A percentile compares a stretch with the other conserved stretches of the same genome.
Conservation (phyloP, 2,113 vertebrate species). For the Campylomormyrus numenius region DNA sequence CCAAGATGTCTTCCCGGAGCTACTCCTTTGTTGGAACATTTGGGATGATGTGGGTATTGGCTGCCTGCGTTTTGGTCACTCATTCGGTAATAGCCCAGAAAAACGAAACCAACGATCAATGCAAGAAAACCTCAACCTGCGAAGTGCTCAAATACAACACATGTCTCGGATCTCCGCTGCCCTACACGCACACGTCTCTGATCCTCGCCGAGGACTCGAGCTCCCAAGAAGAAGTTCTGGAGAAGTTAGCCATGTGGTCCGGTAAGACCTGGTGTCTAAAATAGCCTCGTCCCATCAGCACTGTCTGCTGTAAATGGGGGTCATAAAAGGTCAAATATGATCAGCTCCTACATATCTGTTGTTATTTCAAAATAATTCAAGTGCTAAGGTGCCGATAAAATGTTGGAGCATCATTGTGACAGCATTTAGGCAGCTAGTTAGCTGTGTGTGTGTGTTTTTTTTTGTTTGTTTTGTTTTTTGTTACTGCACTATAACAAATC, state of each 20-base stretch:
- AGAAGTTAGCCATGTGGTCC: constrained; percentile 86
- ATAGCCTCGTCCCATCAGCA: neutral
- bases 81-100: constrained; percentile 40
- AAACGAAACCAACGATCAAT: constrained; percentile 66
- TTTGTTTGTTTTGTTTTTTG: neutral
- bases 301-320: neutral
- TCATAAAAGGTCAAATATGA: neutral
- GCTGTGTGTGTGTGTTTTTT: neutral
- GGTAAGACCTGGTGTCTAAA: constrained; percentile 57
- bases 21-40: constrained; percentile 57
- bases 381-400: neutral
- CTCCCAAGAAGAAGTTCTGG: constrained; percentile 78
- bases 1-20: constrained; percentile 67
- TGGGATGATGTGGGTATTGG: constrained; percentile 55
- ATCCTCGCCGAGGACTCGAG: constrained; percentile 77
- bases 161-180: constrained; percentile 79
- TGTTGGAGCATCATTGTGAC: neutral
- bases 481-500: neutral
- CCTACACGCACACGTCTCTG: constrained; percentile 82
- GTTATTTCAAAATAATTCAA: neutral
- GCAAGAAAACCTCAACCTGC: constrained; percentile 73
- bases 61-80: constrained; percentile 36
- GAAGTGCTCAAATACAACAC: constrained; percentile 73
- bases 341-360: neutral
- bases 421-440: neutral